Base-by-base conservation (phyloP, 30 jellyfish, hydroid and myxozoan genomes). In the Turritopsis dohrnii region DNA sequence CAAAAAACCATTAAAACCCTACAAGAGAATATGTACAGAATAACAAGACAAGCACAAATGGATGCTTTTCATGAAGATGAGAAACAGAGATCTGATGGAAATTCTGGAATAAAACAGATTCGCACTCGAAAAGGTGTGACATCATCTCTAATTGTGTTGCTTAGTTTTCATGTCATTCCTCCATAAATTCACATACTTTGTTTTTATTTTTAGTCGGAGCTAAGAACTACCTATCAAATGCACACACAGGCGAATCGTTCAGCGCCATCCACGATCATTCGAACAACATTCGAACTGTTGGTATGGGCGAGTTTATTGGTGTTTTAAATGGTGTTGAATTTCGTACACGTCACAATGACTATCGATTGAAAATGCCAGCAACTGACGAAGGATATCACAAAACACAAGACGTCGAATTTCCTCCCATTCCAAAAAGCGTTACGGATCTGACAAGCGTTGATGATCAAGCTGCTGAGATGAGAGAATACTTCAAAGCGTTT, bases 401-500 rank as follows among this genome's bases (percentile, higher is more conserved):
- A 7, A 54, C 52, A 26, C 71, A 81, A 30, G 24, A 81, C 20
- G 74, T 81, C 54, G 28, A 23, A 21, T 81, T 81, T 30, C 88
- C 88, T 21, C 84, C 65, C 22, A 83, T 81, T 18, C 88, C 88
- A 81, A 85, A 0, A 60, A 83, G 24, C 27, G 88, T 81, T 16
- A 54, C 21, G 28, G 85, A 0, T 16, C 31, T 8, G 77, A 8
- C 53, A 28, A 41, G 27, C 26, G 26, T 91, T 24, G 92, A 66
- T 1, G 94, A 79, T n/a, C 96, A 91, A 75, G 66, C 81, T 27
- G 83, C 71, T 23, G 97, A 91, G 66, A 91, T 91, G 97, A 84
- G 95, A 28, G 86, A 82, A 79, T 91, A 96, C 96, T 91, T 91
- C 89, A 86, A 87, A 52, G 97, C 97, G 0, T 91, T 93, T 89